Evolutionary conservation across 2,113 vertebrate genomes (phyloP).

Genomic region (Lutjanus erythropterus): DNA sequence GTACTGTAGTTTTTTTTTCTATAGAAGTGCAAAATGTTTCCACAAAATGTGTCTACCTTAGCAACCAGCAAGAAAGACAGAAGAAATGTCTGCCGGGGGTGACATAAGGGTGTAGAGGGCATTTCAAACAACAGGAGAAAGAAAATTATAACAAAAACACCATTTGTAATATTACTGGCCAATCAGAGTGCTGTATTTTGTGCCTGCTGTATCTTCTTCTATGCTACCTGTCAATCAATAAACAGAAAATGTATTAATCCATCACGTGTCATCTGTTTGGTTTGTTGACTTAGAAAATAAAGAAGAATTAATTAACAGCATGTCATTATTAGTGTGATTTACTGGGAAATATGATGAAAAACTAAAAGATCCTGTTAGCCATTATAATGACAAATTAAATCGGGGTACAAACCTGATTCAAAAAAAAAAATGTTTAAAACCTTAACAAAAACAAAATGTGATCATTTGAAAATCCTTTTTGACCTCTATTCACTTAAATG

Average conservation of each 20-base stretch:
- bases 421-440: no score
- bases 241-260: conserved; percentile 62
- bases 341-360: no score
- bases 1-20: conserved; percentile 69
- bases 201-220: conserved; percentile 80
- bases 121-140: conserved; percentile 33
- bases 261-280: not conserved
- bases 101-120: conserved; percentile 29
- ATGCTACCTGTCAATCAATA: conserved; percentile 80
- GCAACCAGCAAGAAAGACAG: conserved; percentile 63
- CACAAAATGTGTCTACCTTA: conserved; percentile 48
- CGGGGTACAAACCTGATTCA: no score
- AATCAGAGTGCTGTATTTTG: conserved; percentile 78
- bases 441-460: no score
- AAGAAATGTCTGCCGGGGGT: conserved; percentile 31
- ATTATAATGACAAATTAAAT: no score
- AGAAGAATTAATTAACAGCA: not conserved
- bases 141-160: conserved; percentile 29
- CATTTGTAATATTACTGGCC: conserved; percentile 68
- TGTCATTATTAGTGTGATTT: conserved; percentile 13
- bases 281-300: not conserved
- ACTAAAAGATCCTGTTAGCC: no score
- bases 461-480: no score
- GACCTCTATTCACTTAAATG: no score
- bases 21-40: conserved; percentile 59